These are phyloP conservation scores for Congeria kusceri DNA, from an alignment of 2,888 invertebrate genomes.

Conservation along the genomic window DNA sequence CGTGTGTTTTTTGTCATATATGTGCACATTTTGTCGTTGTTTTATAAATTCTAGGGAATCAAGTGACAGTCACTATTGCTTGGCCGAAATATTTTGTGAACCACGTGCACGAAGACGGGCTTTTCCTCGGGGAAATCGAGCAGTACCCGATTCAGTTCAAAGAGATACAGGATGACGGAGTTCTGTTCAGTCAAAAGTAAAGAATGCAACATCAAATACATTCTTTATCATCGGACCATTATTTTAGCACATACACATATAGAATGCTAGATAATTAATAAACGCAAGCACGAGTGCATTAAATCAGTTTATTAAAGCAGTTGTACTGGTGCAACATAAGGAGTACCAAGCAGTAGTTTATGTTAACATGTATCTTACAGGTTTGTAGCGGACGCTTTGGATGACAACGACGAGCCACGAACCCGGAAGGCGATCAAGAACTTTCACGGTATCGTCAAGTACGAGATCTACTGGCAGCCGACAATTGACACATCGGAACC, in stretches of 20 bases:
- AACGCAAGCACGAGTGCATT: too few relatives aligned
- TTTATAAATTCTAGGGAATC: background rate
- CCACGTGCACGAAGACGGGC: constrained; percentile 33
- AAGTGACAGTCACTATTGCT: constrained; percentile 14
- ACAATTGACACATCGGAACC: background rate
- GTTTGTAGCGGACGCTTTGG: constrained; percentile 24
- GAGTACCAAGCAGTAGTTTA: too few relatives aligned
- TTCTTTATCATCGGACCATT: too few relatives aligned
- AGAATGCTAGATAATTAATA: too few relatives aligned
- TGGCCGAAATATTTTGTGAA: constrained; percentile 59
- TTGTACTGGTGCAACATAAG: background rate
- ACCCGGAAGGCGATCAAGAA: constrained; percentile 35
- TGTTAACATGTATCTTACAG: background rate
- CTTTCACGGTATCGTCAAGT: constrained; percentile 59
- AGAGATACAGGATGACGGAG: constrained; percentile 33
- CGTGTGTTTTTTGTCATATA: background rate
- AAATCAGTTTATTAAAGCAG: too few relatives aligned
- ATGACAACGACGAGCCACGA: constrained; percentile 47
- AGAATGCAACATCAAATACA: background rate
- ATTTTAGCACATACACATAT: too few relatives aligned
- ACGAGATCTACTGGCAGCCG: constrained; percentile 24
- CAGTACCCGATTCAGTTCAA: constrained; percentile 45
- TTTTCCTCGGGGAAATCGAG: constrained; percentile 24
- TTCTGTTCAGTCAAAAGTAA: constrained; percentile 28
- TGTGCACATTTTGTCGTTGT: background rate